Base-by-base conservation (phyloP, 23 tunicate genomes). In the Ciona savignyi region DNA sequence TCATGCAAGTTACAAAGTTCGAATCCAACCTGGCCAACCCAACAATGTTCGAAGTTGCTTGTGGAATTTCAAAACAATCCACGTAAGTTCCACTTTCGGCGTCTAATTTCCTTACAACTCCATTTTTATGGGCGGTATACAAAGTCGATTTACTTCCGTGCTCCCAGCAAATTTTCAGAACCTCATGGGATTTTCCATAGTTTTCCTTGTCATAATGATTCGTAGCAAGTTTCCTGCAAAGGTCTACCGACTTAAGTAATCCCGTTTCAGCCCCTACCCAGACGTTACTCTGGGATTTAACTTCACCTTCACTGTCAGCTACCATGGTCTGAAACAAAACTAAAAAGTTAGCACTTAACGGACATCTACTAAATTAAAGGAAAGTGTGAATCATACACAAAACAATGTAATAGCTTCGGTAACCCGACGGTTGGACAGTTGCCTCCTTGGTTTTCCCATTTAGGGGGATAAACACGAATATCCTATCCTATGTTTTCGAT, bases 221-320 rank as follows among this genome's bases (percentile, higher is more conserved):
- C 33, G 85, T 90, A 27, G 89, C 97, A 49, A 66, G 71, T 71
- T 90, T 90, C 27, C 77, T 82, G 35, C 60, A 71, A 4, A 90
- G 74, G 60, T 83, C 67, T 21, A 83, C 97, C 32, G 97, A 88
- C 65, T 90, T 90, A 3, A 90, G 34, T 32, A 90, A 32, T 25
- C 97, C 97, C 34, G 79, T 72, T 61, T 88, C 88, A 15, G 96
- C 62, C 1, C 96, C 96, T 23, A 82, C 63, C 96, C 96, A 88
- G 1, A 74, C 84, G 69, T 88, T 88, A 1, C 35, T 33, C 56
- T 19, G 32, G n/a, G n/a, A n/a, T n/a, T n/a, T n/a, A n/a, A n/a
- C n/a, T n/a, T n/a, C n/a, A n/a, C n/a, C n/a, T n/a, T n/a, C n/a
- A n/a, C n/a, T n/a, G n/a, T n/a, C n/a, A n/a, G n/a, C n/a, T n/a